These are phyloP conservation scores for Sylvilagus bachmani DNA, from an alignment of 2,113 vertebrate species.

Conservation along the genomic window DNA sequence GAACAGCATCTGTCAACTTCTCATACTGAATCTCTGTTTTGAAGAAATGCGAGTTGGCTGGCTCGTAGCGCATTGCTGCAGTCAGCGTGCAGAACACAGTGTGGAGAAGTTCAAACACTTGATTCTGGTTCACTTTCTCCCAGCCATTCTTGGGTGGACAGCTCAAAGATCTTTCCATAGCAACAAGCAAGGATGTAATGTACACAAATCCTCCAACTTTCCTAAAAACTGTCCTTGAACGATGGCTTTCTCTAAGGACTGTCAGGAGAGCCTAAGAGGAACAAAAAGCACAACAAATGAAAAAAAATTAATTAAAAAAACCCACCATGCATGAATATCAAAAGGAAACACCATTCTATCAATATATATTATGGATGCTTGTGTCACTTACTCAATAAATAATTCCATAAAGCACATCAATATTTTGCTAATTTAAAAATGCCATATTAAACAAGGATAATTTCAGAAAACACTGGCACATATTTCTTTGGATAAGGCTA, in stretches of 20 bases:
- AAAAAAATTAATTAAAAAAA: conserved; percentile 23
- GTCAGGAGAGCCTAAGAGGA: conserved; percentile 92
- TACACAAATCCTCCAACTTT: conserved; percentile 99
- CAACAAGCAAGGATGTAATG: conserved; percentile 96
- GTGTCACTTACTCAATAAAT: neutral
- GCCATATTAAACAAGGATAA: neutral
- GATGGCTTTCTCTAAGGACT: conserved; percentile 96
- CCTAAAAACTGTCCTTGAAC: conserved; percentile 97
- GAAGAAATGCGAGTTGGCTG: conserved; percentile 99
- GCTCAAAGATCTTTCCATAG: conserved; percentile 97
- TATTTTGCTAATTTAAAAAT: conserved; percentile 25
- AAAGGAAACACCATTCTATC: neutral
- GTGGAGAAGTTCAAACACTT: conserved; percentile 97
- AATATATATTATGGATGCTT: neutral
- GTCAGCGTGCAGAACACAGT: conserved; percentile 97
- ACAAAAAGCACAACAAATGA: neutral
- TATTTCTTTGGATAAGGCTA: neutral
- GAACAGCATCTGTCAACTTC: conserved; percentile 97
- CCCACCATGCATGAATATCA: neutral
- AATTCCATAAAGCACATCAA: conserved; percentile 1
- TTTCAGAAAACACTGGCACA: neutral
- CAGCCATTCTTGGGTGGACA: conserved; percentile 93
- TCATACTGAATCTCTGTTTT: conserved; percentile 99
- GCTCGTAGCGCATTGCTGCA: conserved; percentile 98
- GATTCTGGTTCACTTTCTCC: conserved; percentile 97